Percentiles rank a stretch among this genome's conserved stretches.
Evolutionary conservation across 2,888 invertebrate genomes (phyloP).

Genomic region (Hymenopus coronatus): DNA sequence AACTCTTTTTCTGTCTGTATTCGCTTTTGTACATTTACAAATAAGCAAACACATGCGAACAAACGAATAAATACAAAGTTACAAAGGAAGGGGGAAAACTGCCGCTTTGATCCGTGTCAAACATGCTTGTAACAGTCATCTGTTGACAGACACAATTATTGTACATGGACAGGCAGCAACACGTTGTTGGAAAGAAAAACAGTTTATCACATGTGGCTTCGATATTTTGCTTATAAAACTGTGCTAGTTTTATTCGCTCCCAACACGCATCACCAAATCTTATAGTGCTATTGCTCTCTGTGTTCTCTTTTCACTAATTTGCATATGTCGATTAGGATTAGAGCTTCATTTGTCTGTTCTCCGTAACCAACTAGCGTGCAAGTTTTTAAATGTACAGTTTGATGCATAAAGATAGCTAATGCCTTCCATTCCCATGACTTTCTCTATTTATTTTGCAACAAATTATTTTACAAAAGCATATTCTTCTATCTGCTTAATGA

Average conservation of each 20-base stretch:
- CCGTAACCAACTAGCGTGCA: too few relatives aligned
- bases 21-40: background rate
- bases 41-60: background rate
- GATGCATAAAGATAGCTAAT: too few relatives aligned
- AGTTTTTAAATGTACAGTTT: too few relatives aligned
- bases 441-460: too few relatives aligned
- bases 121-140: background rate
- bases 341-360: too few relatives aligned
- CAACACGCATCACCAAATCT: background rate
- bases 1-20: background rate
- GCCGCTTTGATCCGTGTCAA: background rate
- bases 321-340: background rate
- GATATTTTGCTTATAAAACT: background rate
- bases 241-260: background rate
- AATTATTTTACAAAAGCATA: too few relatives aligned
- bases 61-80: background rate
- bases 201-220: background rate
- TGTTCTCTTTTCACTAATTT: background rate
- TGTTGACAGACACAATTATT: background rate
- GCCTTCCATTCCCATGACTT: too few relatives aligned
- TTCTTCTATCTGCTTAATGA: too few relatives aligned
- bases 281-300: background rate
- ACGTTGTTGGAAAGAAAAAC: background rate
- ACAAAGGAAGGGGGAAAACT: background rate
- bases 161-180: background rate